Percentiles rank a stretch among this genome's conserved stretches.
Evolutionary conservation across 1,140 invertebrate genomes (phyloP).

Genomic region (Sarcophaga peregrina): DNA sequence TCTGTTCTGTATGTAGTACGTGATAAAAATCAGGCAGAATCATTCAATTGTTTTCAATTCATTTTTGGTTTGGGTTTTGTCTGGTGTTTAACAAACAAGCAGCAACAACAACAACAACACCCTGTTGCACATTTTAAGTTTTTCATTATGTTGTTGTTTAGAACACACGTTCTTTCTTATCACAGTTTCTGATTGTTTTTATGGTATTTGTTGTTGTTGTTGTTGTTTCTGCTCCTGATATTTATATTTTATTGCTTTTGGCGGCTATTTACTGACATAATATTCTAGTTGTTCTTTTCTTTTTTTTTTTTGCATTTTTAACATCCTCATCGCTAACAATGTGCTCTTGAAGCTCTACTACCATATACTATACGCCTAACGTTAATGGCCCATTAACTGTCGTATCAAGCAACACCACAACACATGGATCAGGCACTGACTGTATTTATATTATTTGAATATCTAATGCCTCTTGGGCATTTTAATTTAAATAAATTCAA

Average conservation of each 20-base stretch:
- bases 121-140: no score
- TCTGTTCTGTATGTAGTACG: neutral
- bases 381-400: no score
- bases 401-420: no score
- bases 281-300: neutral
- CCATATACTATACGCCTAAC: no score
- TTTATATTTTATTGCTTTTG: conserved; percentile 8
- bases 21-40: neutral
- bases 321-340: no score
- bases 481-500: neutral
- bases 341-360: no score
- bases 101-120: no score
- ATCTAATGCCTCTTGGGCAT: neutral
- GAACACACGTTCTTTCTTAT: no score
- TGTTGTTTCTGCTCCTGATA: neutral
- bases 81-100: no score
- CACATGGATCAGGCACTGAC: no score
- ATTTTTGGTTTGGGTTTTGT: neutral
- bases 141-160: no score
- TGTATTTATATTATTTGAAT: neutral
- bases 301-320: no score
- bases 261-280: neutral
- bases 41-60: neutral
- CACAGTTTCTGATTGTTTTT: neutral
- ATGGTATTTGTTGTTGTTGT: neutral